Conservation (phyloP, 1,140 invertebrate species). For the Drosophila pseudoobscura region DNA sequence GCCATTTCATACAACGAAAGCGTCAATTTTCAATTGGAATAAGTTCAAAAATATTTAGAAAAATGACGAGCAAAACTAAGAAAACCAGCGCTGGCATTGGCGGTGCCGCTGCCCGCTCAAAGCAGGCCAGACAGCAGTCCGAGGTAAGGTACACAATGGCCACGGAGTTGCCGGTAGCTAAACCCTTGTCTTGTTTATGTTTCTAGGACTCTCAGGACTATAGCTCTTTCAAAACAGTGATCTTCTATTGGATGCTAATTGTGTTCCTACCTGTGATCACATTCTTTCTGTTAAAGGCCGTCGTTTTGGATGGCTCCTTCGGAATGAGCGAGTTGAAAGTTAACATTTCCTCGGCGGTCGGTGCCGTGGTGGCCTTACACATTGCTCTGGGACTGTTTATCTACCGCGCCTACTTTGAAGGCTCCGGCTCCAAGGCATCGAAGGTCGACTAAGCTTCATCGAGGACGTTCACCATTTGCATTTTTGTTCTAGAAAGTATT, state of each 20-base stretch:
- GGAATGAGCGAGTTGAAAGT: conserved; percentile 86
- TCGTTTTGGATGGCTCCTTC: conserved; percentile 86
- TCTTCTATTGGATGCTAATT: conserved; percentile 87
- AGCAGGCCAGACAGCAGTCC: conserved; percentile 55
- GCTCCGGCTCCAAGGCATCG: conserved; percentile 39
- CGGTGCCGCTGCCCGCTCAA: conserved; percentile 12
- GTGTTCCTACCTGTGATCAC: conserved; percentile 86
- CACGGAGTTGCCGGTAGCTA: conserved; percentile 39
- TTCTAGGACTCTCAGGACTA: conserved; percentile 84
- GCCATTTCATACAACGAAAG: too few relatives aligned
- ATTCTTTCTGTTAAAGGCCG: conserved; percentile 86
- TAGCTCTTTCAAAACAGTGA: conserved; percentile 86
- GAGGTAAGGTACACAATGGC: conserved; percentile 41
- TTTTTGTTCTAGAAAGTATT: conserved; percentile 38
- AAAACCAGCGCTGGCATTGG: conserved; percentile 43
- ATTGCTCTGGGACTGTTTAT: conserved; percentile 90
- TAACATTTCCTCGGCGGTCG: conserved; percentile 90
- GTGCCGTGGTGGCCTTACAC: conserved; percentile 89
- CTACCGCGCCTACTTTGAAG: conserved; percentile 89
- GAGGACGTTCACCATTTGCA: conserved; percentile 48
- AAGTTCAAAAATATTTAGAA: conserved; percentile 2
- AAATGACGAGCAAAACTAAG: conserved; percentile 62
- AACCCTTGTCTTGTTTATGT: conserved; percentile 17
- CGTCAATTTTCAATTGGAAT: conserved; percentile 37
- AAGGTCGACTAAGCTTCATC: conserved; percentile 40